These are phyloP conservation scores for Loxodonta africana DNA, from an alignment of 2,113 vertebrate genomes.

Conservation along the genomic window DNA sequence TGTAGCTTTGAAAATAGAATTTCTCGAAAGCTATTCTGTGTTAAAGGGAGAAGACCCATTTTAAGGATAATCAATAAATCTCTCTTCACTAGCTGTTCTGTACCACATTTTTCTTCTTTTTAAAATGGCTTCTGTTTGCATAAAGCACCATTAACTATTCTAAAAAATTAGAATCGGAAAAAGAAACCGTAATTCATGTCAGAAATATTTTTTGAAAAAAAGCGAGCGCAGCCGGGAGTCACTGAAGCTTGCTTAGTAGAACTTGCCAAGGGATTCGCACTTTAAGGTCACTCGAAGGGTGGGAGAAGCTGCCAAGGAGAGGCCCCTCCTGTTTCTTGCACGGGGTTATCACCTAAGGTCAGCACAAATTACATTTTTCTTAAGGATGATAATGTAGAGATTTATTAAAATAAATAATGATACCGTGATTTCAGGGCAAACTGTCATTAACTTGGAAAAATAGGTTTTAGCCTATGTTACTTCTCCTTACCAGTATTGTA, in stretches of 20 bases:
- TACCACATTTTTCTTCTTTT: background rate
- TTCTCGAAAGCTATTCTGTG: background rate
- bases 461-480: background rate
- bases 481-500: background rate
- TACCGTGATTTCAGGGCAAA: background rate
- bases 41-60: background rate
- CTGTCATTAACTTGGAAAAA: constrained; percentile 35
- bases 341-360: background rate
- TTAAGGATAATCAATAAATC: background rate
- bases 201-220: background rate
- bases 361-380: background rate
- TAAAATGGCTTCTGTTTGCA: constrained; percentile 24
- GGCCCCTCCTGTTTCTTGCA: background rate
- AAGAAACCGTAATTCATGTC: background rate
- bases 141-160: background rate
- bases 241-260: background rate
- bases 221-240: background rate
- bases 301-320: background rate
- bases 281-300: background rate
- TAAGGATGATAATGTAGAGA: background rate
- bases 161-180: background rate
- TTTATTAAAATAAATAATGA: constrained; percentile 27
- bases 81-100: background rate
- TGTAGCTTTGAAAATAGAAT: background rate
- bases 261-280: background rate